These are phyloP conservation scores for Clarias gariepinus DNA, from an alignment of 2,113 vertebrate species.

Conservation along the genomic window DNA sequence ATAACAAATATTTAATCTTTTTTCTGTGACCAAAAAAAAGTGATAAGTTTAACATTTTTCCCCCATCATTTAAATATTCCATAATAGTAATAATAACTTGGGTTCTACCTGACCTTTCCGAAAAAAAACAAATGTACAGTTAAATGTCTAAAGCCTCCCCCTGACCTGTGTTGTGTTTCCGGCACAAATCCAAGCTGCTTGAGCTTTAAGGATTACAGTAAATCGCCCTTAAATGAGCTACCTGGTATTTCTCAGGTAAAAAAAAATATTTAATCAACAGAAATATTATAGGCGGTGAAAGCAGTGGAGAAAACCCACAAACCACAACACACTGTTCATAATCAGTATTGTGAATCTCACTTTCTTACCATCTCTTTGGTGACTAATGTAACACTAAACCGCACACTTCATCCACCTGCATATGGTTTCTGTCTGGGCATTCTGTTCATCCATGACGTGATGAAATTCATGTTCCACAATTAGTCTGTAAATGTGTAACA, in stretches of 20 bases:
- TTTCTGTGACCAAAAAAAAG: too few species aligned
- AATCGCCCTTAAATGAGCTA: not conserved
- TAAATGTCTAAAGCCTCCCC: too few species aligned
- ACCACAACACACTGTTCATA: not conserved
- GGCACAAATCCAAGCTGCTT: too few species aligned
- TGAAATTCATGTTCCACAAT: not conserved
- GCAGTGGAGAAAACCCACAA: not conserved
- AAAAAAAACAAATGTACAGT: too few species aligned
- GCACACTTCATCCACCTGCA: not conserved
- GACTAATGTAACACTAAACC: not conserved
- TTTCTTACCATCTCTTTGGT: not conserved
- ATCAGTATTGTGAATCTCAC: not conserved
- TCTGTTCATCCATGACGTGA: not conserved
- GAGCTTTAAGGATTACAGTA: not conserved
- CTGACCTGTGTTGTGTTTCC: too few species aligned
- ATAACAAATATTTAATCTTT: too few species aligned
- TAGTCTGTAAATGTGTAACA: constrained; percentile 37
- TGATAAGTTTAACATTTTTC: too few species aligned
- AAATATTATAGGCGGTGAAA: not conserved
- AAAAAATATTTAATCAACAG: not conserved
- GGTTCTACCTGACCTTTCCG: too few species aligned
- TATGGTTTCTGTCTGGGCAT: not conserved
- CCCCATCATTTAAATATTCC: too few species aligned
- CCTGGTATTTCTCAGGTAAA: not conserved
- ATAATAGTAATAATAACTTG: too few species aligned